Evolutionary conservation across 2,888 invertebrate genomes (phyloP).

Genomic region (Psylliodes chrysocephalus): DNA sequence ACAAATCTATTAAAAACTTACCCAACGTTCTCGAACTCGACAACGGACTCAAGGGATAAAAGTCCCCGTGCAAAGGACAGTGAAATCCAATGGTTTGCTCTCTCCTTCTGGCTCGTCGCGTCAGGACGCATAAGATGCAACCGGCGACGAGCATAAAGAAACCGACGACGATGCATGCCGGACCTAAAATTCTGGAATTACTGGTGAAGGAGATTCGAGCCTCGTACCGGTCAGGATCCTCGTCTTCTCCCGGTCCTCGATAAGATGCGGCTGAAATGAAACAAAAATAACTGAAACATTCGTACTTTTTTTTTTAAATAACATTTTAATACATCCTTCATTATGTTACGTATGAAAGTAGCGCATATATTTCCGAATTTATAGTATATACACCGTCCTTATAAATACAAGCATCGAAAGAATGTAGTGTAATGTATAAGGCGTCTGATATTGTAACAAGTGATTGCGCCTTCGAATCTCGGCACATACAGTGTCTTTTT

Average conservation of each 20-base stretch:
- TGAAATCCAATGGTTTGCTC: constrained; percentile 79
- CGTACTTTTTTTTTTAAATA: no score
- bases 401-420: no score
- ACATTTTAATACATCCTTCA: no score
- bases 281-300: no score
- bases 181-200: constrained; percentile 78
- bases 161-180: constrained; percentile 80
- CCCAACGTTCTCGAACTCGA: constrained; percentile 63
- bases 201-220: constrained; percentile 79
- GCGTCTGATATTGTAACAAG: no score
- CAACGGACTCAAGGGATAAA: constrained; percentile 78
- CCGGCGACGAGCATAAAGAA: constrained; percentile 76
- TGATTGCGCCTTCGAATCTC: no score
- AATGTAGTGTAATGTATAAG: no score
- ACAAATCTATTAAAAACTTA: constrained; percentile 52
- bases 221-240: constrained; percentile 77
- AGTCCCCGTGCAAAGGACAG: constrained; percentile 82
- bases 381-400: no score
- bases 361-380: no score
- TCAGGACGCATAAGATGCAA: constrained; percentile 73
- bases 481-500: no score
- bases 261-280: constrained; percentile 73
- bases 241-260: constrained; percentile 77
- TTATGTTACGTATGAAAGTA: no score
- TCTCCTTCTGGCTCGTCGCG: constrained; percentile 73